Evolutionary conservation across 2,888 invertebrate species (phyloP).

Genomic region (Nymphalis c-album): DNA sequence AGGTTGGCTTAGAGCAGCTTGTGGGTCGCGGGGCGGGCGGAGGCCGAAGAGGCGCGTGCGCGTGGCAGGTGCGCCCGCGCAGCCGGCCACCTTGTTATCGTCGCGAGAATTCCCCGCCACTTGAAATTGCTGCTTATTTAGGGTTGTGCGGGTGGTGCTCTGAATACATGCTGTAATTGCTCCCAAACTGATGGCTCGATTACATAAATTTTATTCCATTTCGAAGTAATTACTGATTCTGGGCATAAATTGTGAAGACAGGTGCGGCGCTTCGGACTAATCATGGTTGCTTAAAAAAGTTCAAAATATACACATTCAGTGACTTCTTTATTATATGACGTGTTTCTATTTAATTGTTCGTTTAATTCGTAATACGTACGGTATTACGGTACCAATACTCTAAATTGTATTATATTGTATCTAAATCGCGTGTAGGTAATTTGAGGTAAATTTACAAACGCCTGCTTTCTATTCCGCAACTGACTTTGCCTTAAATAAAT

Average conservation of each 20-base stretch:
- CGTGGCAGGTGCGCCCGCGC: conserved; percentile 69
- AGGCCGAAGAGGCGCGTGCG: conserved; percentile 50
- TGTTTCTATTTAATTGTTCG: conserved; percentile 1
- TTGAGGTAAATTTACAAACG: too few species aligned
- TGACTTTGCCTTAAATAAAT: too few species aligned
- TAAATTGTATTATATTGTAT: too few species aligned
- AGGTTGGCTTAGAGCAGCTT: conserved; percentile 38
- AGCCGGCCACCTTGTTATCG: conserved; percentile 66
- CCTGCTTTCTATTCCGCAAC: too few species aligned
- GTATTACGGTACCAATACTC: not conserved
- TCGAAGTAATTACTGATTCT: conserved; percentile 40
- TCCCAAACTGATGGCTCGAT: conserved; percentile 38
- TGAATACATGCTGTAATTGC: conserved; percentile 40
- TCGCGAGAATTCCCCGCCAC: conserved; percentile 62
- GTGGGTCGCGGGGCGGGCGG: conserved; percentile 45
- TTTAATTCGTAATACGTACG: too few species aligned
- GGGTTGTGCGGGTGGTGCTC: conserved; percentile 48
- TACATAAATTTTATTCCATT: conserved; percentile 39
- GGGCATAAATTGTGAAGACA: conserved; percentile 39
- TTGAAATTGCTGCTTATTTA: conserved; percentile 62
- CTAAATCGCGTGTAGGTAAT: too few species aligned
- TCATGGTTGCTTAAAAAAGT: conserved; percentile 30
- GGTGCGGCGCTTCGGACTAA: conserved; percentile 34
- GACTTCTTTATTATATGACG: conserved; percentile 3
- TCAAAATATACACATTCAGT: conserved; percentile 17